Evolutionary conservation across 2,888 invertebrate species (phyloP), one percentile per base, ranked within the genome.

Genomic region (Chloroclysta siterata): DNA sequence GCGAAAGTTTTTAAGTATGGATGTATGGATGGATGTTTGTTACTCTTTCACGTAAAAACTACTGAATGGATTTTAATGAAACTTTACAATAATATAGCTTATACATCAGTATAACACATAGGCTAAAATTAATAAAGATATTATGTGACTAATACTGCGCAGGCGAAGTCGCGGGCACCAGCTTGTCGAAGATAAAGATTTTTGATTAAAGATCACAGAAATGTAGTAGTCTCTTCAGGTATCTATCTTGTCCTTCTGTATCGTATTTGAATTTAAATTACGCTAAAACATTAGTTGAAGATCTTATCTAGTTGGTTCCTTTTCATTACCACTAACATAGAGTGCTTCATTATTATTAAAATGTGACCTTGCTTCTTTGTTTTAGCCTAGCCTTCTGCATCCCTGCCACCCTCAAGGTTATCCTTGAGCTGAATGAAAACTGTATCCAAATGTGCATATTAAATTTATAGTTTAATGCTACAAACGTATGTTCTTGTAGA

Each of bases 301-400:
- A 17, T 53, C n/a, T 54, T 54, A 54, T 54, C 46, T 17, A 46
- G 52, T 28, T 52, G 41, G 56, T 46, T 17, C 46, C 11, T 39
- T 54, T 28, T 42, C 50, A 54, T 58, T 54, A n/a, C 15, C 14
- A 28, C 15, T 55, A 17, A 44, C 22, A 36, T 46, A 53, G 33
- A 55, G 54, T 64, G 47, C 52, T 51, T 51, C 52, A 56, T 55
- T 55, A 59, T 59, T 59, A 57, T 47, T 57, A 33, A 50, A 54
- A 63, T 50, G 48, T 51, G 44, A 56, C 64, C 56, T 65, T 57
- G 47, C 42, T 53, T 58, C 58, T 52, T 60, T 60, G 57, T 60
- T 60, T 60, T 39, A 39, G 36, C 28, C 29, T 60, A 56, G 48
- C 48, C 42, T 58, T 54, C 39, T 56, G 56, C 33, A 56, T 53